These are phyloP conservation scores for Venustaconcha ellipsiformis DNA, from an alignment of 1,140 invertebrate species.

Conservation along the genomic window DNA sequence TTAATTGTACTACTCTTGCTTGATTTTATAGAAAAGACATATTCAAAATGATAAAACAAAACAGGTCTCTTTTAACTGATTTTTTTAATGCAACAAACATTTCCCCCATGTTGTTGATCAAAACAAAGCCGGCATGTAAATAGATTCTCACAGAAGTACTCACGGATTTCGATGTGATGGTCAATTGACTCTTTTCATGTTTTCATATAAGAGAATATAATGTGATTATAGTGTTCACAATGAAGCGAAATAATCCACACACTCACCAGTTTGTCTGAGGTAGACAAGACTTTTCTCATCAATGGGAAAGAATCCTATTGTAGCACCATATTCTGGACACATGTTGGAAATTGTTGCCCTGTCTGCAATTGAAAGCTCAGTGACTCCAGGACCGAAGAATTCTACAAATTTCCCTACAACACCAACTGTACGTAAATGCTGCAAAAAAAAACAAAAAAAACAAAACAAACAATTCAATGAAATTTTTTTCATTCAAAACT, in stretches of 20 bases:
- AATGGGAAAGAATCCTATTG: slow-evolving; percentile 95
- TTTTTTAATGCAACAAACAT: too few species aligned
- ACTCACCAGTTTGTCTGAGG: slow-evolving; percentile 87
- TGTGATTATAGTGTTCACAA: too few species aligned
- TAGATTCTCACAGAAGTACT: too few species aligned
- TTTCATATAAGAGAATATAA: too few species aligned
- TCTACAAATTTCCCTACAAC: slow-evolving; percentile 99
- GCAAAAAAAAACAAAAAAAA: slow-evolving; percentile 35
- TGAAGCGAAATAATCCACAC: neutral
- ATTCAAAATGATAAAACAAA: too few species aligned
- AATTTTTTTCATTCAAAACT: neutral
- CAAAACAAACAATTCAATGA: slow-evolving; percentile 11
- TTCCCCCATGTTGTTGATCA: too few species aligned
- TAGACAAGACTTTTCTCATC: slow-evolving; percentile 89
- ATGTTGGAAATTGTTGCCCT: slow-evolving; percentile 86
- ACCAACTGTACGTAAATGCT: slow-evolving; percentile 92
- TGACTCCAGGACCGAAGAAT: slow-evolving; percentile 95
- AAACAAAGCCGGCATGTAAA: too few species aligned
- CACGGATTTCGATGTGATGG: too few species aligned
- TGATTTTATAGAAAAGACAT: too few species aligned
- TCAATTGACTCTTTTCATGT: too few species aligned
- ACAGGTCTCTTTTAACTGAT: too few species aligned
- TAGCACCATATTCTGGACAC: slow-evolving; percentile 96
- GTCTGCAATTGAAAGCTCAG: slow-evolving; percentile 92
- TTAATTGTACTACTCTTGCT: too few species aligned